A percentile compares a stretch with the other conserved stretches of the same genome.
phyloP scores from a whole-genome alignment of 1,140 invertebrate genomes.

The Druon quercuslanigerum region DNA sequence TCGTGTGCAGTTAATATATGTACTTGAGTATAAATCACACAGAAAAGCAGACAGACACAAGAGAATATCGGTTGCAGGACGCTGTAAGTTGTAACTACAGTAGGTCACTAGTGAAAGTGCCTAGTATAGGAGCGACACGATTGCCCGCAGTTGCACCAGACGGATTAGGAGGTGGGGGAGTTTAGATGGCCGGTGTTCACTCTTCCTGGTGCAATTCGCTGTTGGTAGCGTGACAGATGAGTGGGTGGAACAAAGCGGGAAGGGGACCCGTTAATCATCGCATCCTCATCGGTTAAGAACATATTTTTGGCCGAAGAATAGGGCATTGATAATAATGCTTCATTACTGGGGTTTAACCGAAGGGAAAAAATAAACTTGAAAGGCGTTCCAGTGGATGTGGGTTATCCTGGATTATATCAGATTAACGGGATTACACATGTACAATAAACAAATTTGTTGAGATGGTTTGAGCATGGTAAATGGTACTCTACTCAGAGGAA shows the following conservation, averaged over 20 bases:
- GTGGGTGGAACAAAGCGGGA: conserved; percentile 16
- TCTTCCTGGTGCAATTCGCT: conserved; percentile 50
- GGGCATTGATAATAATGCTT: background rate
- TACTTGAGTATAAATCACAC: background rate
- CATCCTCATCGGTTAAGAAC: conserved; percentile 23
- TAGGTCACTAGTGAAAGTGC: conserved; percentile 60
- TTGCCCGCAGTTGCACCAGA: conserved; percentile 52
- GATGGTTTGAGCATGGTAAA: no score
- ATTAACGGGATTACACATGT: no score
- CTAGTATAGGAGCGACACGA: conserved; percentile 49
- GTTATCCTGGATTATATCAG: no score
- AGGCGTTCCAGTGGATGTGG: no score
- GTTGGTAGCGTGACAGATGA: conserved; percentile 7
- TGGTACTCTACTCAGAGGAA: no score
- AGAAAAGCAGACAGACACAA: background rate
- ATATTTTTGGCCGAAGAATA: conserved; percentile 7
- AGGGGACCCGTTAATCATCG: conserved; percentile 7
- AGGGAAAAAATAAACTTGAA: background rate
- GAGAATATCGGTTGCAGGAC: conserved; percentile 45
- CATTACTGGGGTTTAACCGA: background rate
- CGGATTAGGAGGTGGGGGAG: conserved; percentile 48
- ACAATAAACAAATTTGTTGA: no score
- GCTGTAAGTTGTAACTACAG: conserved; percentile 44
- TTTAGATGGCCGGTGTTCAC: conserved; percentile 46
- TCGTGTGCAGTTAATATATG: no score